phyloP scores from a whole-genome alignment of 1,140 invertebrate genomes.

The Mactra quadrangularis region DNA sequence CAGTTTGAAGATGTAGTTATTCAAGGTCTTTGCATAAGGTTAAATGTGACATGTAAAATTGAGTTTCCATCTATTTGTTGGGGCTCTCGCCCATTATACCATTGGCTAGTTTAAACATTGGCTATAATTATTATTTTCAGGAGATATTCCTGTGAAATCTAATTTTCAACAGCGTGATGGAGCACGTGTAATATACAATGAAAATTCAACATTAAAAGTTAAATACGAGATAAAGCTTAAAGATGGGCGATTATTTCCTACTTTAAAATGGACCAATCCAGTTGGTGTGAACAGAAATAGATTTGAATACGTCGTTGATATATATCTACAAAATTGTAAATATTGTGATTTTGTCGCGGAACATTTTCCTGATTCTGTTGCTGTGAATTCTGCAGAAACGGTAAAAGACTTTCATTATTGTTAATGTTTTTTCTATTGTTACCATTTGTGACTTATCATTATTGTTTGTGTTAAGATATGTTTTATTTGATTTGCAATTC shows the following conservation, averaged over 20 bases:
- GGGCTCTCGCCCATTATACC: too few species aligned
- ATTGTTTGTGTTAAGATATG: too few species aligned
- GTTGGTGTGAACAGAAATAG: not conserved
- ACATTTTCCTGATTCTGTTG: slow-evolving; percentile 40
- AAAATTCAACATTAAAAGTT: slow-evolving; percentile 26
- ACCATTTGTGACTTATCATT: too few species aligned
- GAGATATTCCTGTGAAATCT: too few species aligned
- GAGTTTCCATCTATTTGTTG: too few species aligned
- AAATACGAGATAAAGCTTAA: slow-evolving; percentile 34
- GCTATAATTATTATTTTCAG: too few species aligned
- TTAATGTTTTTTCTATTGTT: not conserved
- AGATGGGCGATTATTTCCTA: slow-evolving; percentile 49
- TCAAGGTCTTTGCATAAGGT: too few species aligned
- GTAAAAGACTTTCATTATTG: not conserved
- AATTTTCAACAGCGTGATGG: not conserved
- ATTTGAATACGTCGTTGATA: slow-evolving; percentile 63
- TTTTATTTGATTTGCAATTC: too few species aligned
- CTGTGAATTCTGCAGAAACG: not conserved
- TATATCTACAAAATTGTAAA: slow-evolving; percentile 65
- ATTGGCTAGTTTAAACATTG: too few species aligned
- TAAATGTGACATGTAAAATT: too few species aligned
- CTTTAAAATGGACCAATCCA: slow-evolving; percentile 66
- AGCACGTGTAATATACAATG: slow-evolving; percentile 14
- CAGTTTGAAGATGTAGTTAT: too few species aligned
- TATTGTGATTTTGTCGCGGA: slow-evolving; percentile 65